phyloP scores from a whole-genome alignment of 1,140 invertebrate genomes.

The Yoshiicerus persimilis region DNA sequence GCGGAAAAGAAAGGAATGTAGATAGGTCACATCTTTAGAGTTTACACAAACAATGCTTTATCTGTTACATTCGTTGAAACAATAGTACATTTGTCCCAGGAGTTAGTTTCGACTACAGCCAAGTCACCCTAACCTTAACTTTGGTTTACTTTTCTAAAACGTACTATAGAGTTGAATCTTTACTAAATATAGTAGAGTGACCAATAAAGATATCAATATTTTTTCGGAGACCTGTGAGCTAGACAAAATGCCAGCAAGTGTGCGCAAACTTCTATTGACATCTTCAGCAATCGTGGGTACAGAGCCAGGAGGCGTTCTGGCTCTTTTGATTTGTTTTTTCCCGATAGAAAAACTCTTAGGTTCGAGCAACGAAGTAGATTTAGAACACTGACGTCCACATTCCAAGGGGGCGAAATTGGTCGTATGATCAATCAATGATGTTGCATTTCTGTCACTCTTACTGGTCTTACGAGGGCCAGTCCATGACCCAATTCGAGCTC shows the following conservation, averaged over 20 bases:
- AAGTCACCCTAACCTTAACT: no score
- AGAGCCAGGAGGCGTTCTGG: neutral
- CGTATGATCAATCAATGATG: slow-evolving; percentile 23
- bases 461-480: neutral
- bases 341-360: neutral
- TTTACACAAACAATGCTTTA: no score
- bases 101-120: no score
- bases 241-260: neutral
- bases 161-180: no score
- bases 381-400: neutral
- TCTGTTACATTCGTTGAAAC: no score
- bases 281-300: slow-evolving; percentile 20
- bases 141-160: no score
- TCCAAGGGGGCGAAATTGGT: neutral
- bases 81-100: no score
- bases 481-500: slow-evolving; percentile 2
- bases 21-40: no score
- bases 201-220: neutral
- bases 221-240: neutral
- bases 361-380: neutral
- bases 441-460: neutral
- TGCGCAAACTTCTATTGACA: slow-evolving; percentile 34
- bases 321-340: neutral
- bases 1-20: no score
- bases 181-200: neutral